These are phyloP conservation scores for Drosophila chauvacae DNA, from an alignment of 1,140 invertebrate genomes.

Conservation along the genomic window DNA sequence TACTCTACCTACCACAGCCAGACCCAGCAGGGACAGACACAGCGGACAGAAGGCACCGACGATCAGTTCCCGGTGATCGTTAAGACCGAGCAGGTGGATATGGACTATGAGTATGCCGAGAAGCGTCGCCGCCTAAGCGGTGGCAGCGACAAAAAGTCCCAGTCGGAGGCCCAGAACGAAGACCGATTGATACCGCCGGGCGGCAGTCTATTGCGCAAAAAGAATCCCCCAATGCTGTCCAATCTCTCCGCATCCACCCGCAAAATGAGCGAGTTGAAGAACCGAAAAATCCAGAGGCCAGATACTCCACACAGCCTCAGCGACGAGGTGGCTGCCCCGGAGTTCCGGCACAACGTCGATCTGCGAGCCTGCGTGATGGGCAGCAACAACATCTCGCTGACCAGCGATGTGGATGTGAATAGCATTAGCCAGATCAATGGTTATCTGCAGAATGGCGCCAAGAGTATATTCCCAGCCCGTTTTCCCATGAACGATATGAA, in stretches of 20 bases:
- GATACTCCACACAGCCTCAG: slow-evolving; percentile 63
- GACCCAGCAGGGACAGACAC: slow-evolving; percentile 3
- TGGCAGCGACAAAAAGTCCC: slow-evolving; percentile 6
- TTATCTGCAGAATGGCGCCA: slow-evolving; percentile 74
- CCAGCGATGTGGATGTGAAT: slow-evolving; percentile 30
- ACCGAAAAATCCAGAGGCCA: slow-evolving; percentile 34
- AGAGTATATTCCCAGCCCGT: slow-evolving; percentile 18
- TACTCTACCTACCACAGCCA: slow-evolving; percentile 2
- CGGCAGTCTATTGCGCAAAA: slow-evolving; percentile 72
- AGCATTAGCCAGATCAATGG: slow-evolving; percentile 66
- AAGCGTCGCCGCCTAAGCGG: slow-evolving; percentile 29
- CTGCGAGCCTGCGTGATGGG: slow-evolving; percentile 79
- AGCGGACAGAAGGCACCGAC: background rate
- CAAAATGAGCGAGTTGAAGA: slow-evolving; percentile 17
- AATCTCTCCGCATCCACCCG: slow-evolving; percentile 9
- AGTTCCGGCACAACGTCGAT: slow-evolving; percentile 75
- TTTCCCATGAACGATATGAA: slow-evolving; percentile 26
- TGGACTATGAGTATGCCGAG: slow-evolving; percentile 5
- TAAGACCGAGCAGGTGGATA: slow-evolving; percentile 40
- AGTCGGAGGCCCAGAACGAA: slow-evolving; percentile 7
- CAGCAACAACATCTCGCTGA: slow-evolving; percentile 79
- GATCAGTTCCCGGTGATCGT: slow-evolving; percentile 18
- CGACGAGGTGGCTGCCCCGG: slow-evolving; percentile 52
- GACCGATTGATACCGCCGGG: slow-evolving; percentile 74
- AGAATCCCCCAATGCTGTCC: slow-evolving; percentile 16